Percentiles rank a stretch among this genome's conserved stretches.
These are phyloP conservation scores for Mormoops blainvillei DNA, from an alignment of 2,113 vertebrate species.

Conservation along the genomic window DNA sequence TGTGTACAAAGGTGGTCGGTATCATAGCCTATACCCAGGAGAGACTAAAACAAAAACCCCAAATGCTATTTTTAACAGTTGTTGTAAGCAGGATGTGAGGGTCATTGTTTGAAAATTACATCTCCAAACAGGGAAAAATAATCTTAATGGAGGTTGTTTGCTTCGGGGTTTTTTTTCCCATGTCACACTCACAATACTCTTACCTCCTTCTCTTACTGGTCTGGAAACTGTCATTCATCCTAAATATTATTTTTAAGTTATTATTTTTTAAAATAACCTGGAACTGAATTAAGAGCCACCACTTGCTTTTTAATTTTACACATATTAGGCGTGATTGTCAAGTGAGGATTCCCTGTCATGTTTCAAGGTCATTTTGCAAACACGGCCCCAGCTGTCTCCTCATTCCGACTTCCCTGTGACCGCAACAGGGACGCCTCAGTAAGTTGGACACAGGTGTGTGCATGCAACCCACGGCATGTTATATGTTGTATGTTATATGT, in stretches of 20 bases:
- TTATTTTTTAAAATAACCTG: not conserved
- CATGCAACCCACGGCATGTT: fast-evolving
- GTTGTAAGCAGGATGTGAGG: constrained; percentile 51
- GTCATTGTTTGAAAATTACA: constrained; percentile 57
- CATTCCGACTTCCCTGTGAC: not conserved
- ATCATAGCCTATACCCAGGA: not conserved
- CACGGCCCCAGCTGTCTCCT: not conserved
- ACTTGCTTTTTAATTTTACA: not conserved
- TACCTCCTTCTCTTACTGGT: not conserved
- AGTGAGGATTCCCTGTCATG: not conserved
- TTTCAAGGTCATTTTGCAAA: not conserved
- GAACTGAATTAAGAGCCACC: not conserved
- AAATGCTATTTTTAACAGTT: constrained; percentile 44
- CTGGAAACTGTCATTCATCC: not conserved
- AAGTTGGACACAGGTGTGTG: fast-evolving
- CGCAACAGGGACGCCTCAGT: not conserved
- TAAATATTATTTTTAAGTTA: not conserved
- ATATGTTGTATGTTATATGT: too few species aligned
- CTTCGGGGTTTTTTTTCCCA: not conserved
- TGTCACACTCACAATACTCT: not conserved
- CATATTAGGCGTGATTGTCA: not conserved
- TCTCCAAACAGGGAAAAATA: not conserved
- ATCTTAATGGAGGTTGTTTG: not conserved
- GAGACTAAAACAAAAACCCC: constrained; percentile 27
- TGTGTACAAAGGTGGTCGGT: constrained; percentile 14